Evolutionary conservation across 1,140 invertebrate genomes (phyloP), one percentile per base, ranked within the genome.

Genomic region (Drosophila burlai): DNA sequence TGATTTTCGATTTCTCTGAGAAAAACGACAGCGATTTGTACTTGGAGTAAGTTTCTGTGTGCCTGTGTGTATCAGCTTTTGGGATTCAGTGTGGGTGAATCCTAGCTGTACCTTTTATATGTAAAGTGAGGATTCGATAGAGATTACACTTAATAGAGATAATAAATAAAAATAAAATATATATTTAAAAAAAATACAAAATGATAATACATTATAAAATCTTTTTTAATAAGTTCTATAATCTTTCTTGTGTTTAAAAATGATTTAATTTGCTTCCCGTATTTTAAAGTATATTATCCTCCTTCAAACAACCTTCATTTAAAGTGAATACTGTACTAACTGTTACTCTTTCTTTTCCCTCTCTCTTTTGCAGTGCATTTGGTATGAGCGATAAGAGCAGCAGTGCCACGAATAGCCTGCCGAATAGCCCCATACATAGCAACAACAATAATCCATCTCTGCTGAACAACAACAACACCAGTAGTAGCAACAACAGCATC

Each of bases 291-390:
- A 24, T 24, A 24, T 24, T 24, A 24, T 24, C 24, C 24, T 24
- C 24, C 18, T 18, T 46, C 13, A 31, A 7, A n/a, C 15, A 16
- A 3, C 26, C 9, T 50, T 50, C 2, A 31, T 52, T 18, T 36
- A 13, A 4, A 54, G 18, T 21, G 31, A 40, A 21, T 2, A 72
- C 40, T 74, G 49, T 74, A 55, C 49, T 63, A 36, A 73, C 42
- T 31, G 40, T 29, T 59, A 62, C 46, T 67, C 26, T 74, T 38
- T 60, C 18, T 77, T 65, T 72, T 54, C 93, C 93, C 15, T 31
- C n/a, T 36, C n/a, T 67, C 16, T 67, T 91, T 94, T 94, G 13
- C 94, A 95, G 94, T 94, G 94, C 94, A 93, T 93, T 95, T 93
- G 94, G 93, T 80, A 94, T 95, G 94, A 95, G 93, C 93, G 94